These are phyloP conservation scores for Thryonomys swinderianus DNA, from an alignment of 2,113 vertebrate genomes.

Conservation along the genomic window DNA sequence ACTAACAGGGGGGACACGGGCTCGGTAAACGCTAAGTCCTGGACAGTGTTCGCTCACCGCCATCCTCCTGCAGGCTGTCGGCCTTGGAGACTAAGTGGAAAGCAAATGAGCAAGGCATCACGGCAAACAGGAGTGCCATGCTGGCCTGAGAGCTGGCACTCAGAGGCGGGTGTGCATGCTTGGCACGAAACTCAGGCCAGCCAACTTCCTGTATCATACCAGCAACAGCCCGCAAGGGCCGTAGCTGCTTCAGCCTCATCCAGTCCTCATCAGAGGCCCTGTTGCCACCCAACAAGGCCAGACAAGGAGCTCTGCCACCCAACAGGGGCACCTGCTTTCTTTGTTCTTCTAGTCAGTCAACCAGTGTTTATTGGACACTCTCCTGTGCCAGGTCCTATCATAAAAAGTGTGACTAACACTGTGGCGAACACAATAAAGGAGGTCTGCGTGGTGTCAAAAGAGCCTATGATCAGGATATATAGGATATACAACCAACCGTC, in stretches of 20 bases:
- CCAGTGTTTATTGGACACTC: slow-evolving; percentile 18
- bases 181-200: neutral
- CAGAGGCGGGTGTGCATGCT: neutral
- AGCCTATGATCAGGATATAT: neutral
- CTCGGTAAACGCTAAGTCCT: neutral
- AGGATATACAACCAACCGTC: neutral
- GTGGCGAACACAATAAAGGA: neutral
- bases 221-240: neutral
- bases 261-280: neutral
- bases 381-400: neutral
- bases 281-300: fast-evolving
- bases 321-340: neutral
- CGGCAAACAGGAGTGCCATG: neutral
- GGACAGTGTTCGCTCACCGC: neutral
- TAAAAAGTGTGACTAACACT: slow-evolving; percentile 40
- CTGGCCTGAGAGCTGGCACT: neutral
- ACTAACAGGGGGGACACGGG: neutral
- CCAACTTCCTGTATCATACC: neutral
- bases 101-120: neutral
- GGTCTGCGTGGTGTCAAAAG: neutral
- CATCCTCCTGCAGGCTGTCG: neutral
- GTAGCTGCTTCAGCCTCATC: fast-evolving
- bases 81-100: neutral
- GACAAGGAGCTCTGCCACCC: neutral
- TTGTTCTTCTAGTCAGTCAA: neutral